These are phyloP conservation scores for Ictidomys tridecemlineatus DNA, from an alignment of 2,113 vertebrate genomes.

Conservation along the genomic window DNA sequence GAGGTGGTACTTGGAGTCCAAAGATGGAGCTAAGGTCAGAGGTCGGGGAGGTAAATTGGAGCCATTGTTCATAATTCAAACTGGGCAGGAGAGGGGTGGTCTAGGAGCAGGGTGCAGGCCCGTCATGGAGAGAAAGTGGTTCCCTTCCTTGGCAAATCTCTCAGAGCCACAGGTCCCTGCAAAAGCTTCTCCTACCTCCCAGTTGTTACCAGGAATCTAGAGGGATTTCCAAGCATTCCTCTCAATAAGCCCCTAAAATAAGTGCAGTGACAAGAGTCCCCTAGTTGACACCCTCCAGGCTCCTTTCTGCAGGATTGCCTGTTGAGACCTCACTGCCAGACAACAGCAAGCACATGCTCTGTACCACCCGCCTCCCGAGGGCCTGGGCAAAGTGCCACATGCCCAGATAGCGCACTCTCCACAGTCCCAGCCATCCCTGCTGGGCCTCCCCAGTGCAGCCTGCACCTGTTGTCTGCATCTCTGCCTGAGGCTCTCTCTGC, in stretches of 20 bases:
- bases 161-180: not conserved
- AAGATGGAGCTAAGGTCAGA: not conserved
- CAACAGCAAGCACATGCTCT: rapidly evolving
- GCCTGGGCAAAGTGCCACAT: rapidly evolving
- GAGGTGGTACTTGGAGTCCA: not conserved
- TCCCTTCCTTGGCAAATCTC: not conserved
- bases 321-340: not conserved
- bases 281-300: not conserved
- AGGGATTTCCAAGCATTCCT: not conserved
- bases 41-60: not conserved
- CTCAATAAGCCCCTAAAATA: not conserved
- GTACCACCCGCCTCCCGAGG: not conserved
- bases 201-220: not conserved
- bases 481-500: not conserved
- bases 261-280: not conserved
- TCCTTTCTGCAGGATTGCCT: not conserved
- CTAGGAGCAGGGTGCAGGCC: not conserved
- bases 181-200: not conserved
- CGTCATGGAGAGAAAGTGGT: not conserved
- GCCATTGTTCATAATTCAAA: not conserved
- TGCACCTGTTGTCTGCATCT: not conserved
- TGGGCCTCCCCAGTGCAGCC: too few species aligned
- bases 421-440: rapidly evolving
- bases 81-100: not conserved
- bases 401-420: not conserved